Conservation (phyloP, 2,888 invertebrate species). For the Platycnemis pennipes region DNA sequence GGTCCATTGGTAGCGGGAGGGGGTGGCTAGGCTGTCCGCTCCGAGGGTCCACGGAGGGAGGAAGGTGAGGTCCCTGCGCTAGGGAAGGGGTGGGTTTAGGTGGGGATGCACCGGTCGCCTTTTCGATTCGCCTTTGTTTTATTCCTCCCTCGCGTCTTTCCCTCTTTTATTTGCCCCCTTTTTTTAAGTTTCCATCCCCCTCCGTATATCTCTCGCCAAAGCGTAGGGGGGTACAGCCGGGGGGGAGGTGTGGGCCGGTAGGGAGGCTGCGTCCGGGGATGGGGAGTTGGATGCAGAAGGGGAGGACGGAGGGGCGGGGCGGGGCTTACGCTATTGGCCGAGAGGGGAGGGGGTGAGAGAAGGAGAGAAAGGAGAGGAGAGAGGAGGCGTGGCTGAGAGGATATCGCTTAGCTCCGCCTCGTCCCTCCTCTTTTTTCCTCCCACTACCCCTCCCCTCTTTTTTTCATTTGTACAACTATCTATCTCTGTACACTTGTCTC, state of each 20-base stretch:
- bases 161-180: constrained; percentile 6
- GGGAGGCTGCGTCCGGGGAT: constrained; percentile 37
- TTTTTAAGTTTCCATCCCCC: neutral
- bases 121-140: constrained; percentile 47
- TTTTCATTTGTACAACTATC: constrained; percentile 69
- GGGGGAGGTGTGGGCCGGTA: constrained; percentile 13
- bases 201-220: neutral
- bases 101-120: neutral
- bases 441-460: neutral
- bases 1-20: too few species aligned
- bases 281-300: constrained; percentile 21
- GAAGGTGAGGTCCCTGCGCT: neutral
- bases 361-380: constrained; percentile 41
- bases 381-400: constrained; percentile 61
- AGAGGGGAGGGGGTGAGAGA: constrained; percentile 60
- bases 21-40: too few species aligned
- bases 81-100: neutral
- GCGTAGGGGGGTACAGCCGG: neutral
- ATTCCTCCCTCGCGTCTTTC: constrained; percentile 45
- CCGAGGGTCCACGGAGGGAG: too few species aligned
- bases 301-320: constrained; percentile 11
- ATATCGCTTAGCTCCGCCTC: constrained; percentile 67
- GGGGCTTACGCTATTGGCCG: constrained; percentile 66
- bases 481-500: constrained; percentile 67
- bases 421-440: constrained; percentile 35